Percentiles rank a stretch among this genome's conserved stretches.
Conservation (phyloP, 2,113 vertebrate species). For the Gorsachius goisagi region DNA sequence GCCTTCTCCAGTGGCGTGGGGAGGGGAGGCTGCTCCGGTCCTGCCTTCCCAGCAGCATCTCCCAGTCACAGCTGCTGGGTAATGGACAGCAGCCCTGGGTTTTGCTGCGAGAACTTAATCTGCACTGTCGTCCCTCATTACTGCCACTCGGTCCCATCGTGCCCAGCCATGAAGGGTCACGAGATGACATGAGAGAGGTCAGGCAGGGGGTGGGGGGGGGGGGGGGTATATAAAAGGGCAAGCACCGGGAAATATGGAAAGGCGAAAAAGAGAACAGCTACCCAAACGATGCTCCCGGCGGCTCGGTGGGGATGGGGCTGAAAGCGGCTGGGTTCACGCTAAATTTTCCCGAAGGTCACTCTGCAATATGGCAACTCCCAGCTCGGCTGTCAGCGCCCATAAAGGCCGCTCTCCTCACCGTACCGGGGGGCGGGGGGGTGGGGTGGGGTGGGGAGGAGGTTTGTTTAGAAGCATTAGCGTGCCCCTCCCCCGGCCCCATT, state of each 20-base stretch:
- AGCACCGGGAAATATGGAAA: background rate
- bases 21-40: background rate
- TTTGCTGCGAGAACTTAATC: slow-evolving; percentile 3
- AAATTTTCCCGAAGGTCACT: slow-evolving; percentile 70
- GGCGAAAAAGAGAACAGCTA: slow-evolving; percentile 21
- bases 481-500: slow-evolving; percentile 80
- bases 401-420: slow-evolving; percentile 63
- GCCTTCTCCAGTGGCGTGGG: background rate
- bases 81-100: background rate
- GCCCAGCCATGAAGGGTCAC: slow-evolving; percentile 48
- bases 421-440: slow-evolving; percentile 6
- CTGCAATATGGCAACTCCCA: slow-evolving; percentile 70
- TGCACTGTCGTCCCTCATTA: slow-evolving; percentile 15
- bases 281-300: slow-evolving; percentile 1
- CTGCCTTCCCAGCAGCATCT: slow-evolving; percentile 11
- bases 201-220: background rate
- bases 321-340: slow-evolving; percentile 47
- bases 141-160: slow-evolving; percentile 30
- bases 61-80: background rate
- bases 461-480: slow-evolving; percentile 82
- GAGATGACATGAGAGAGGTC: slow-evolving; percentile 43
- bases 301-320: slow-evolving; percentile 28
- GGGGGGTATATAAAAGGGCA: background rate
- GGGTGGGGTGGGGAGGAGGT: slow-evolving; percentile 70
- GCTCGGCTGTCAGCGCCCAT: slow-evolving; percentile 63